Percentiles rank a stretch among this genome's conserved stretches.
These are phyloP conservation scores for Chamaetylas fuelleborni DNA, from an alignment of 2,113 vertebrate genomes.

Conservation along the genomic window DNA sequence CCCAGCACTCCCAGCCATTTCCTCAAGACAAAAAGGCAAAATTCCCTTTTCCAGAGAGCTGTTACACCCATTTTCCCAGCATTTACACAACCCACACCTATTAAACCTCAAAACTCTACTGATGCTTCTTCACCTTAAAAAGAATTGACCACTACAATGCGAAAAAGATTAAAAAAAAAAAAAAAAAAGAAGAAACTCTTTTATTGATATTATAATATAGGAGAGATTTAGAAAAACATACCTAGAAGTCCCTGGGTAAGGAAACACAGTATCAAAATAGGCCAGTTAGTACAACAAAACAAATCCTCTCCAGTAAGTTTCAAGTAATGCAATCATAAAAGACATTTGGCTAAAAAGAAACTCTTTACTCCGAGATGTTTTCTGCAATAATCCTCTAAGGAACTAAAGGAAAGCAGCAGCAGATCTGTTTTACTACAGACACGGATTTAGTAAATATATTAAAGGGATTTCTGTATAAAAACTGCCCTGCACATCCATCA, in stretches of 20 bases:
- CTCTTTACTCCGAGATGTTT: constrained; percentile 11
- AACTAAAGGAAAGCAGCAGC: constrained; percentile 46
- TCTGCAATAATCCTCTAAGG: constrained; percentile 7
- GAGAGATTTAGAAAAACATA: constrained; percentile 44
- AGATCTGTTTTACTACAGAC: constrained; percentile 63
- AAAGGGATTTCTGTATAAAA: constrained; percentile 22
- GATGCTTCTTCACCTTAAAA: background rate
- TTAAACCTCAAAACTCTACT: rapidly evolving
- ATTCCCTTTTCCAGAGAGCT: background rate
- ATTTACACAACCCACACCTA: background rate
- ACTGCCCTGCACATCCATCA: background rate
- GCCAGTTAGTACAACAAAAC: constrained; percentile 35
- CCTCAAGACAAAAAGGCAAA: background rate
- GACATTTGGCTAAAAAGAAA: constrained; percentile 19
- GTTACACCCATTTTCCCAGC: rapidly evolving
- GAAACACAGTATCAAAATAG: constrained; percentile 26
- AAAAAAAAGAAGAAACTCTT: constrained; percentile 15
- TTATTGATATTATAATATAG: constrained; percentile 1
- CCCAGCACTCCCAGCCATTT: constrained; percentile 22
- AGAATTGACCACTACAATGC: background rate
- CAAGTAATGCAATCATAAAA: constrained; percentile 16
- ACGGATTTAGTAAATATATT: constrained; percentile 65
- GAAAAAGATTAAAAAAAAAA: background rate
- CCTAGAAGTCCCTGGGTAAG: background rate
- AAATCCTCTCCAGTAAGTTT: constrained; percentile 1